Base-by-base conservation (phyloP, 1,140 invertebrate genomes). In the Macrobrachium nipponense region DNA sequence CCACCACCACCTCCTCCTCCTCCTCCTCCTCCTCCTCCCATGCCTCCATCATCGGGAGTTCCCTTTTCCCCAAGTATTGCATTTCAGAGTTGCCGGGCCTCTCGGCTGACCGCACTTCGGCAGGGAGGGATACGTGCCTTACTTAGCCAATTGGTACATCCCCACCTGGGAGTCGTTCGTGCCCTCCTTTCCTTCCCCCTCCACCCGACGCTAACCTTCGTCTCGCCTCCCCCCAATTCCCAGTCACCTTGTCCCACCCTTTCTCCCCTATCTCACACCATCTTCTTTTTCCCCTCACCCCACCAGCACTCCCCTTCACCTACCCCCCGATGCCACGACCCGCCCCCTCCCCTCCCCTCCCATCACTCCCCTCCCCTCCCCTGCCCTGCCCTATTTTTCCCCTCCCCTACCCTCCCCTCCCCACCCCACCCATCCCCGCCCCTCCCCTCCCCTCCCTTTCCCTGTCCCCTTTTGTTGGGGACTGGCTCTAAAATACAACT, bases 21-120 rank as follows among this genome's bases (percentile, higher is more conserved):
- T 44, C 27, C 61, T 7, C 11, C 17, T 44, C 27, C 20, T 27
- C 36, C 27, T 44, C 62, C 17, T 20, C 12, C 61, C n/a, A 12
- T 10, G 5, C 58, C 62, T 44, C 61, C 36, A n/a, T 66, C 58
- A 58, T 58, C 66, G 20, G n/a, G 60, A 27, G 62, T 18, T 23
- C 58, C 44, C 70, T 43, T 58, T 68, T 72, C 61, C 82, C 75
- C 82, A 84, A 77, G 82, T 84, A 84, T 84, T 84, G 82, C 82
- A 84, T 84, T 84, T 84, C 82, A 78, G 62, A 60, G 59, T 66
- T 58, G 60, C 70, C 43, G 68, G 61, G 80, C 75, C 51, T 73
- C 61, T 68, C 43, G 80, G 62, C 82, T 85, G 82, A 85, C 82
- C 82, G 76, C 82, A 85, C 82, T 79, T 78, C 75, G 82, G 64